A percentile compares a stretch with the other conserved stretches of the same genome.
phyloP scores from a whole-genome alignment of 2,797 vertebrate species.

The Chelonia mydas region DNA sequence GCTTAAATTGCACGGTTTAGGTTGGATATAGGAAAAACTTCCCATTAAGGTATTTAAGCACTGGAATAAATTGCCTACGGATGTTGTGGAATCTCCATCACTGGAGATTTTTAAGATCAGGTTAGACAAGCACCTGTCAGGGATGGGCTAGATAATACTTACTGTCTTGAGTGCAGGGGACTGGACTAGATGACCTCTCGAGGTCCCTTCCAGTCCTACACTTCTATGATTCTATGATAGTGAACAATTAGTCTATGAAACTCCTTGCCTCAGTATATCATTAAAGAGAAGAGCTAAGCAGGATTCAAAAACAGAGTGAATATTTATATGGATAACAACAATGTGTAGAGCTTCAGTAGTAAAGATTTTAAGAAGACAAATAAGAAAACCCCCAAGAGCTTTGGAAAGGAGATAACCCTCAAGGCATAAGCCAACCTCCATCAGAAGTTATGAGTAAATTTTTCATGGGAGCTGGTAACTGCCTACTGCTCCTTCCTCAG shows the following conservation, averaged over 20 bases:
- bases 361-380: not conserved
- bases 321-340: not conserved
- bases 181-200: too few relatives aligned
- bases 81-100: too few relatives aligned
- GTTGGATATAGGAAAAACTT: too few relatives aligned
- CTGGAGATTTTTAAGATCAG: too few relatives aligned
- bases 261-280: not conserved
- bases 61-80: too few relatives aligned
- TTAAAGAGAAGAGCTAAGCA: not conserved
- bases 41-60: too few relatives aligned
- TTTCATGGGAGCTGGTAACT: not conserved
- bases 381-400: accelerated
- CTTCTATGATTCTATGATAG: too few relatives aligned
- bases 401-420: not conserved
- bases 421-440: not conserved
- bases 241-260: not conserved
- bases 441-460: not conserved
- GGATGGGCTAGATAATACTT: too few relatives aligned
- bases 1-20: too few relatives aligned
- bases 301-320: not conserved
- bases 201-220: too few relatives aligned
- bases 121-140: too few relatives aligned
- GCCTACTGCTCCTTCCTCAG: not conserved
- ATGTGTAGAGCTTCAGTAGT: not conserved
- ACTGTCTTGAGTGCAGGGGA: too few relatives aligned